Conservation (phyloP, 1,140 invertebrate genomes). For the Aricia agestis region DNA sequence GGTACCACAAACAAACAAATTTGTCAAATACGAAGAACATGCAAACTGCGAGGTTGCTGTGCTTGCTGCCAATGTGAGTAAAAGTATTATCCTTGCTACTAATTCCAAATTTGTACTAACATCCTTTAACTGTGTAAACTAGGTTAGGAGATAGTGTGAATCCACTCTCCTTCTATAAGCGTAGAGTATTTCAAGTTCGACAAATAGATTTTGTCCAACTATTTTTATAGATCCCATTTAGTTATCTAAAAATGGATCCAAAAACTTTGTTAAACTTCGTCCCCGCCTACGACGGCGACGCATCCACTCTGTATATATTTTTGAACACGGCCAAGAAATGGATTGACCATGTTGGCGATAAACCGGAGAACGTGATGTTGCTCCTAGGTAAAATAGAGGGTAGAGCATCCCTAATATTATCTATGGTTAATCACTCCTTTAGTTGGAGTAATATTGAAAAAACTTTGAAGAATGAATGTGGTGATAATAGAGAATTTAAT, state of each 20-base stretch:
- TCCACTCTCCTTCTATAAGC: neutral
- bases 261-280: conserved; percentile 14
- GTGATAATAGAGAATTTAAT: neutral
- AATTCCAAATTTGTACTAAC: neutral
- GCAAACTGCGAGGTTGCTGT: no score
- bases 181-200: neutral
- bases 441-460: neutral
- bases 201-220: neutral
- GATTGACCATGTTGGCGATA: conserved; percentile 10
- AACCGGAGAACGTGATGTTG: conserved; percentile 22
- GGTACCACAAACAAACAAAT: no score
- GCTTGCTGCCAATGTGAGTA: no score
- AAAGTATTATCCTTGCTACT: no score
- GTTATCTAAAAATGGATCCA: conserved; percentile 15
- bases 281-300: conserved; percentile 18
- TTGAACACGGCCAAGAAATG: conserved; percentile 20
- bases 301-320: conserved; percentile 19
- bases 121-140: neutral
- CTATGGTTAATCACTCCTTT: neutral
- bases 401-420: conserved; percentile 9
- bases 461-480: neutral
- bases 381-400: conserved; percentile 21
- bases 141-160: neutral
- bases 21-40: no score
- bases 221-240: neutral